Base-by-base conservation (phyloP, 2,888 invertebrate species). In the Lepidocyrtinus sp. region DNA sequence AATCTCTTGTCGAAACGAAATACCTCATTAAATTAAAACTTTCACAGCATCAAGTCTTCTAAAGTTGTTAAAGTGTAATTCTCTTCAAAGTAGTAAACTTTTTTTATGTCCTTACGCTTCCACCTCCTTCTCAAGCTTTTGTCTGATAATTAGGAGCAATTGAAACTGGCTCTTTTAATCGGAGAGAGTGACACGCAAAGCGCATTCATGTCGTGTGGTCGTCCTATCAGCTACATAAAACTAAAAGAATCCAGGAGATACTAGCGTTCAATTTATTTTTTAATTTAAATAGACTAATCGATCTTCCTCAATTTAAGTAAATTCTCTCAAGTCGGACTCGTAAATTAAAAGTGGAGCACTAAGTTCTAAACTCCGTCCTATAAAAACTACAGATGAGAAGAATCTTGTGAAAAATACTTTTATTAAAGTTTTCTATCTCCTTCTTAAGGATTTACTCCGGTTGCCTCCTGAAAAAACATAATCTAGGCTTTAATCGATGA, bases 121-220 rank as follows among this genome's bases (percentile, higher is more conserved):
- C 61, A 67, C 36, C 67, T 61, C 67, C 67, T 59, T 67, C 70
- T 63, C 71, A 50, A 12, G 50, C 50, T 50, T 76, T 76, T 76
- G 76, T 76, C 59, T 65, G 70, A 65, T 65, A 71, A 71, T 76
- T 76, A 65, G 59, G 64, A 71, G 65, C 59, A 65, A 76, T 76
- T 71, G 55, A 76, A 26, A 73, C 21, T 64, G 19, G 55, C 50
- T 55, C 50, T 45, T 72, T n/a, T 22, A 50, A 50, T 62, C 61
- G 36, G 26, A 61, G 27, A 70, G n/a, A 36, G 61, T 71, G 27
- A 62, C 12, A 62, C 25, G 46, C 21, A 36, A 15, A 36, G n/a
- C n/a, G n/a, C n/a, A n/a, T n/a, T n/a, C 24, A 50, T 62, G 45
- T 62, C 45, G 62, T 46, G 62, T 36, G 71, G 50, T 50, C 50